Percentiles rank a stretch among this genome's conserved stretches.
phyloP scores from a whole-genome alignment of 1,140 invertebrate species.

The Zaprionus tsacasi region DNA sequence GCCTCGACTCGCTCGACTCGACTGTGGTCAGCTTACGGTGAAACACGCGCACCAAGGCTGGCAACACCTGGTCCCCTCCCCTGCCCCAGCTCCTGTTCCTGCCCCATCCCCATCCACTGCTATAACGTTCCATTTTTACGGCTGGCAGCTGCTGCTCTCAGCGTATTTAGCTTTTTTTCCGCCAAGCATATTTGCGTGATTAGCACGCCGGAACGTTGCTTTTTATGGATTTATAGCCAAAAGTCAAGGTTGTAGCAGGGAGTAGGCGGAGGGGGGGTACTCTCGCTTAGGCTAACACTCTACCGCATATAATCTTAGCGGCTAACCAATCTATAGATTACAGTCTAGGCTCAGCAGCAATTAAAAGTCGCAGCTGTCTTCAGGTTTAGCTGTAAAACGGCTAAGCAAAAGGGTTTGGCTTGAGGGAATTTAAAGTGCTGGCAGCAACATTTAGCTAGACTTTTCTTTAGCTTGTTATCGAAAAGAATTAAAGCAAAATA shows the following conservation, averaged over 20 bases:
- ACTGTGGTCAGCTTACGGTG: slow-evolving; percentile 34
- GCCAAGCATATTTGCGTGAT: slow-evolving; percentile 37
- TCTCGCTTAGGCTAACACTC: neutral
- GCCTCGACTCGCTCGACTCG: slow-evolving; percentile 33
- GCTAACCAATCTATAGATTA: neutral
- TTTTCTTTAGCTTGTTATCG: no score
- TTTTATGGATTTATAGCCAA: slow-evolving; percentile 16
- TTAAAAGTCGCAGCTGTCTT: neutral
- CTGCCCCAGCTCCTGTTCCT: neutral
- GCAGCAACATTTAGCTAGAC: no score
- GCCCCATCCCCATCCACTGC: no score
- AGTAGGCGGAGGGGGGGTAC: neutral
- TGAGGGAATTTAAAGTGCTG: no score
- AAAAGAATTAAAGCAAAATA: no score
- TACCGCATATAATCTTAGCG: neutral
- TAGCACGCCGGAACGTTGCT: slow-evolving; percentile 28
- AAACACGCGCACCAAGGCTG: neutral
- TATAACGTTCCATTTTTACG: slow-evolving; percentile 45
- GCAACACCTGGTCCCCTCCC: slow-evolving; percentile 13
- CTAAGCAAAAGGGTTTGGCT: no score
- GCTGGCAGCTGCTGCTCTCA: slow-evolving; percentile 24
- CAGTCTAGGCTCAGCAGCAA: neutral
- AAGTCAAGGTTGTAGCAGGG: no score
- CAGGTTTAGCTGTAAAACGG: no score
- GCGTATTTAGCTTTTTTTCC: neutral